Base-by-base conservation (phyloP, 2,888 invertebrate species). In the Lissocephala sabroskyi region DNA sequence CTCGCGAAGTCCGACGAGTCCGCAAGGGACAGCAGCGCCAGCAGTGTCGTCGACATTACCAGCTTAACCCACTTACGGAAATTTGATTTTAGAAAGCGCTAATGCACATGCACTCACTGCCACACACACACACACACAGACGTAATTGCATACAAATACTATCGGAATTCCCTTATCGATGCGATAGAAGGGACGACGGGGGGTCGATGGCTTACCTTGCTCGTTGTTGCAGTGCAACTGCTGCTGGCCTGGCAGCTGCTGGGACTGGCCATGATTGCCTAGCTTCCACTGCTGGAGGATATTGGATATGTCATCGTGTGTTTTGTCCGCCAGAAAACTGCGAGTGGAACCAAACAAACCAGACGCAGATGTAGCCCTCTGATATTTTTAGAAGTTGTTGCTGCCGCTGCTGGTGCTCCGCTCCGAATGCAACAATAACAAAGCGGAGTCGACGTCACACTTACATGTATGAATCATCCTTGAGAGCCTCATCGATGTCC, bases 381-480 rank as follows among this genome's bases (percentile, higher is more conserved):
- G n/a, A n/a, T n/a, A 45, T 52, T 53, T 55, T 55, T 56, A 52
- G 55, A 52, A 40, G 30, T 46, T 23, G 30, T 36, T n/a, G n/a
- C n/a, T n/a, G n/a, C n/a, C n/a, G n/a, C n/a, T n/a, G n/a, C n/a
- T n/a, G n/a, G n/a, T n/a, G n/a, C n/a, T n/a, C n/a, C n/a, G n/a
- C n/a, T n/a, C 30, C 33, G 16, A 18, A 60, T 35, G 19, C 41
- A 49, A 43, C 37, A 49, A 16, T 41, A 35, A 43, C 41, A 58
- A 50, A 30, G 41, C 36, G 41, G 39, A 14, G 36, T 41, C 18
- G 39, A 36, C 46, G 29, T 17, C 40, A 56, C 46, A 73, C 81
- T 79, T 73, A 83, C 83, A 82, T 83, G 74, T 82, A 84, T 65
- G 84, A 83, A 80, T 84, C 84, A 81, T 84, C 84, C 70, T 84